Evolutionary conservation across 2,113 vertebrate species (phyloP), one percentile per base, ranked within the genome.

Genomic region (Axis porcinus): DNA sequence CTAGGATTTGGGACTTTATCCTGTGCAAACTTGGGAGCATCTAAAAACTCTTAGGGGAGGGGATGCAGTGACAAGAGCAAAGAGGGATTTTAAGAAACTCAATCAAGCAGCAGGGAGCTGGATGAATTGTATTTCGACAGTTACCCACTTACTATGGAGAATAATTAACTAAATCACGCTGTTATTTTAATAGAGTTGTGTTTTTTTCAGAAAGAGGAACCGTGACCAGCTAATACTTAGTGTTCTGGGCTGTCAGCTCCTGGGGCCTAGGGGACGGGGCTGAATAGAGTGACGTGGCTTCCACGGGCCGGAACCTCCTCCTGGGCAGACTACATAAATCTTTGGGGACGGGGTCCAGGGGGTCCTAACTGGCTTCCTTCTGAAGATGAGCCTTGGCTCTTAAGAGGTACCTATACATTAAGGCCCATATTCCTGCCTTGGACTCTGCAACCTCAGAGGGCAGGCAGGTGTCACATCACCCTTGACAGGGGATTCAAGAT

Each of bases 131-230:
- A 33, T 90, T 79, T 91, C 89, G 62, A 79, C 30, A 36, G 96
- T 85, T 89, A 92, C 87, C 70, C 62, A 60, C 54, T 96, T 62
- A 87, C 85, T 23, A 70, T 21, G 43, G 95, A 96, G 96, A 94
- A 92, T 93, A 97, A 97, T 98, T 96, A 98, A 94, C 92, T 86
- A 94, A 89, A 76, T 78, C 91, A 95, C 0, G 62, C 96, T 97
- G 97, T 90, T 97, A 96, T 95, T 97, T 97, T 97, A 98, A 97
- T 91, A 96, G 95, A 94, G 88, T 94, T 94, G 33, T 85, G 27
- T 50, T 89, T 94, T 94, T 54, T 76, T 76, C 10, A 82, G 86
- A 87, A 81, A 87, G 52, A 52, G 27, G 83, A 91, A 43, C 13
- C 16, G 57, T 45, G 91, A 95, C 88, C 78, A 83, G 52, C 57